Evolutionary conservation across 23 tunicate species (phyloP).

Genomic region (Ciona savignyi): DNA sequence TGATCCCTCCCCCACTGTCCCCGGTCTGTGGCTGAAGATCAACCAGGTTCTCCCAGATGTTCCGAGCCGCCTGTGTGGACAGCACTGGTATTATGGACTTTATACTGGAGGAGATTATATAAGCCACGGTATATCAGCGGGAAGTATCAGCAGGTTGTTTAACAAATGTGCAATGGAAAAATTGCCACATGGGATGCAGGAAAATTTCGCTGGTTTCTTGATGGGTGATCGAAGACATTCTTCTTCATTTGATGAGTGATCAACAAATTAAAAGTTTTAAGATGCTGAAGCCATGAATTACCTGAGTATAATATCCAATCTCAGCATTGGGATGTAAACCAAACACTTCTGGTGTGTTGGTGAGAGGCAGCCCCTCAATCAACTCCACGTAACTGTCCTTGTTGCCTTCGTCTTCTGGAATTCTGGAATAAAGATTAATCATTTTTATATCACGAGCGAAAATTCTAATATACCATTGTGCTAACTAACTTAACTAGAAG

Average conservation of each 20-base stretch:
- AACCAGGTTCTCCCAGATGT: slow-evolving; percentile 97
- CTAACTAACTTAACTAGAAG: too few relatives aligned
- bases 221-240: too few relatives aligned
- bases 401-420: slow-evolving; percentile 91
- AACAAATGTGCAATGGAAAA: not conserved
- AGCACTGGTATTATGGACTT: not conserved
- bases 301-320: slow-evolving; percentile 98
- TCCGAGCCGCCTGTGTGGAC: slow-evolving; percentile 72
- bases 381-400: slow-evolving; percentile 86
- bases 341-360: slow-evolving; percentile 97
- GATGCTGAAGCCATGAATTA: not conserved
- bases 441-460: too few relatives aligned
- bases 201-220: too few relatives aligned
- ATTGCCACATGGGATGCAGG: not conserved
- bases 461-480: too few relatives aligned
- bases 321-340: slow-evolving; percentile 99
- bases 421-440: too few relatives aligned
- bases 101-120: too few relatives aligned
- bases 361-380: slow-evolving; percentile 81
- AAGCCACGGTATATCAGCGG: too few relatives aligned
- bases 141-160: not conserved
- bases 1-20: slow-evolving; percentile 91
- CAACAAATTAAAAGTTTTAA: not conserved
- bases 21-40: slow-evolving; percentile 99
- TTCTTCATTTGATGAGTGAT: not conserved